phyloP scores from a whole-genome alignment of 2,797 vertebrate species.

The Diplodus puntazzo region DNA sequence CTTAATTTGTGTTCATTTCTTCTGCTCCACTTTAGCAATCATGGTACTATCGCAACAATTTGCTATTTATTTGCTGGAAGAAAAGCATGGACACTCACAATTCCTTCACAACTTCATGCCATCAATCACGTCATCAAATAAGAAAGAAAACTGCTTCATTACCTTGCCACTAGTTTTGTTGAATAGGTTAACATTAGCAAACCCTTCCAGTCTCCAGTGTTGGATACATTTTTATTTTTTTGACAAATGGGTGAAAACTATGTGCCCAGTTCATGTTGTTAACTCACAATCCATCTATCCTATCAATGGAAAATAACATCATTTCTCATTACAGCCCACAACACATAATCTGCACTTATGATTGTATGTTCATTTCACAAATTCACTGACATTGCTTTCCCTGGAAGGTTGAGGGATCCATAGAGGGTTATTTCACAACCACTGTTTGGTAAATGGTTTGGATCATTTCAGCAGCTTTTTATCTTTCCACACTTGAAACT shows the following conservation, averaged over 20 bases:
- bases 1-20: too few species aligned
- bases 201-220: too few species aligned
- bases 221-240: too few species aligned
- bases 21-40: too few species aligned
- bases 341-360: constrained; percentile 19
- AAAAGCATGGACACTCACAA: too few species aligned
- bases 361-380: constrained; percentile 43
- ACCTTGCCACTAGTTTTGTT: too few species aligned
- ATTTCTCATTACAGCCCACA: constrained; percentile 22
- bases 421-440: constrained; percentile 38
- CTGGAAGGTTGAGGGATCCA: constrained; percentile 31
- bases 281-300: constrained; percentile 5
- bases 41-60: too few species aligned
- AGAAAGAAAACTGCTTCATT: too few species aligned
- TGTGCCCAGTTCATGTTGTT: background rate
- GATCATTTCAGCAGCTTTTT: constrained; percentile 64
- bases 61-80: too few species aligned
- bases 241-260: background rate
- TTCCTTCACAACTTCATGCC: too few species aligned
- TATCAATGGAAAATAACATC: background rate
- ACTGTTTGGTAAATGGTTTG: constrained; percentile 45
- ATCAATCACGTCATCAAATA: too few species aligned
- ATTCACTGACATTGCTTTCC: constrained; percentile 18
- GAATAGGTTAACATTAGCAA: too few species aligned
- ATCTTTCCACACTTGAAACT: constrained; percentile 63